phyloP scores from a whole-genome alignment of 1,140 invertebrate species.

The Whitmania pigra region DNA sequence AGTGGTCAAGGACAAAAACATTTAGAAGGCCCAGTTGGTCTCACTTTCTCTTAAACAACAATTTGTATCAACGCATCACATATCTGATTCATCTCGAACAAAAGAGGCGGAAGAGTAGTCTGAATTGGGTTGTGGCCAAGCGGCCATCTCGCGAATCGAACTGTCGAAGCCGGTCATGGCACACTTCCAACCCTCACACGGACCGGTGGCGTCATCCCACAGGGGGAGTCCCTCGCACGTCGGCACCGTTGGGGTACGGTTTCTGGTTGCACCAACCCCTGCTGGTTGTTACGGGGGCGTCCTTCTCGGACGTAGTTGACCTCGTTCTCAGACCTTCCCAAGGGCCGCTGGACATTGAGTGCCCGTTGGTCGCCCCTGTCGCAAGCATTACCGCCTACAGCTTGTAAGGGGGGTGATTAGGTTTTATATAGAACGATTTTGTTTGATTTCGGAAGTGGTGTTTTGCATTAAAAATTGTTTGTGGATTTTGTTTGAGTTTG shows the following conservation, averaged over 20 bases:
- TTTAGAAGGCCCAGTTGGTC: no score
- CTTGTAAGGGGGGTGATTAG: no score
- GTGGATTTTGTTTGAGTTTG: no score
- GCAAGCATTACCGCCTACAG: no score
- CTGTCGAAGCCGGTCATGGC: conserved; percentile 13
- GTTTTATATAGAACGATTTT: no score
- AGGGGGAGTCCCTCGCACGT: not conserved
- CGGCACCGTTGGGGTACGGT: not conserved
- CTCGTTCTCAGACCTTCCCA: conserved; percentile 18
- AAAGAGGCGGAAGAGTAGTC: conserved; percentile 16
- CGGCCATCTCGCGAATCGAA: conserved; percentile 8
- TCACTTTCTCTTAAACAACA: no score
- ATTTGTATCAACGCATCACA: no score
- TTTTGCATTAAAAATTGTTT: no score
- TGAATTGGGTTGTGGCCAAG: conserved; percentile 13
- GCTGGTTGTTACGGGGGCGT: no score
- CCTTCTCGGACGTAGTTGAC: conserved; percentile 7
- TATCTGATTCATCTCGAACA: no score
- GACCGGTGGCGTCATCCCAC: not conserved
- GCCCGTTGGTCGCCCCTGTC: conserved; percentile 1
- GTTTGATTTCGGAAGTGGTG: no score
- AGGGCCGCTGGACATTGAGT: not conserved
- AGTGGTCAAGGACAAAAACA: no score
- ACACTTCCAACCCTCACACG: conserved; percentile 2
- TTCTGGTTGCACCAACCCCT: not conserved